Base-by-base conservation (phyloP, 2,888 invertebrate species). In the Drosophila mettleri region DNA sequence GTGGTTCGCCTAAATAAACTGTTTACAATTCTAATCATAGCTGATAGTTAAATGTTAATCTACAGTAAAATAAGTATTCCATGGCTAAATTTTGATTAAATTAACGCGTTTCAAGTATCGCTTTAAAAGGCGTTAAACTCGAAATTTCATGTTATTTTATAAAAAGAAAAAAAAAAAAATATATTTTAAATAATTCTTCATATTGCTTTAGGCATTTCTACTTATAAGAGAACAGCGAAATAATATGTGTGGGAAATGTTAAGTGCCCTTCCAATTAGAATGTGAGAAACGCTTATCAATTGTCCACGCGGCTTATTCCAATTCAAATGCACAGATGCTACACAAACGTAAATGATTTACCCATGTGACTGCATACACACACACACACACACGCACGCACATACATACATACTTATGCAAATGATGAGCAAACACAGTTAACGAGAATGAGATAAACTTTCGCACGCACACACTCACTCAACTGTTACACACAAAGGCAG, bases 361-460 rank as follows among this genome's bases (percentile, higher is more conserved):
- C 63, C 73, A 73, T 74, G 69, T 69, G 74, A 73, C 63, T 49
- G 48, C 20, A 12, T 14, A 31, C 39, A 8, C 3, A 24, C 29
- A 27, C n/a, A n/a, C 14, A 20, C 6, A 51, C 24, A 36, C 18
- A 18, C 38, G 9, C 45, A n/a, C 20, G n/a, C 10, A 22, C 18
- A 29, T 2, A 41, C 29, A 53, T 14, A 3, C 53, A 41, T 43
- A 16, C 5, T 12, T 62, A 49, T 58, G 70, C 36, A 70, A 72
- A 73, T 64, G 74, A 69, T 74, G 74, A 61, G 69, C 57, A 74
- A 69, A 74, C 57, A 74, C 43, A 64, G 59, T 68, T 59, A 68
- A 55, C 36, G 58, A 52, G 63, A 54, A 29, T 69, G 74, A 74
- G 73, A 73, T 74, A 73, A 73, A 74, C 59, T 20, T 45, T 46